Base-by-base conservation (phyloP, 2,888 invertebrate genomes). In the Phragmatobia fuliginosa region DNA sequence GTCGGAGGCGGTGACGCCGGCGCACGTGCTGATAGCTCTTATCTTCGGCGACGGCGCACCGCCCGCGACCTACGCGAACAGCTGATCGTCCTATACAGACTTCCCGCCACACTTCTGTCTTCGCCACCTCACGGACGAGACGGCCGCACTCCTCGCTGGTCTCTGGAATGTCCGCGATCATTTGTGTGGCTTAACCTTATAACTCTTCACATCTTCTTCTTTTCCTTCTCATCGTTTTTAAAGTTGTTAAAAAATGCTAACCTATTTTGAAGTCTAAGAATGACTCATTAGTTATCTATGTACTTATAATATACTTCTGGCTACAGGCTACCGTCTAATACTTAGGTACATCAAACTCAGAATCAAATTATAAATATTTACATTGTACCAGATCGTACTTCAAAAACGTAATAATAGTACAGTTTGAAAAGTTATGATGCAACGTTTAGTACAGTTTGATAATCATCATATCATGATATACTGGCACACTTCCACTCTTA, bases 1-100 rank as follows among this genome's bases (percentile, higher is more conserved):
- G 73, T 74, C 68, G 73, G 74, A 71, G 76, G 80, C 77, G 78
- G 78, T 62, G 75, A 69, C 78, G 76, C 69, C 72, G 67, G 79
- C 83, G 82, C 85, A 82, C 85, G 86, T 83, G 87, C 79, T 78
- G 85, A 86, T 85, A 85, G 81, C 75, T 72, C 81, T 85, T 87
- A 87, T 87, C 86, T 82, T 45, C 70, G 61, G 33, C 69, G 61
- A 49, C 60, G 68, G 66, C 71, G 49, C 61, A 45, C 49, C 60
- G 36, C 65, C 41, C 45, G 52, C 52, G 56, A 33, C 72, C 66
- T 7, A 1, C 36, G 73, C 73, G 68, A 66, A 74, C 86, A 83
- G 86, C 87, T 83, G 86, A 77, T 78, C 81, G 80, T 21, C 67
- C 78, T 77, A 70, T 69, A 69, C 81, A 70, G 68, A 73, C n/a